Conservation (phyloP, 2,888 invertebrate genomes). For the Hydropsyche betteni region DNA sequence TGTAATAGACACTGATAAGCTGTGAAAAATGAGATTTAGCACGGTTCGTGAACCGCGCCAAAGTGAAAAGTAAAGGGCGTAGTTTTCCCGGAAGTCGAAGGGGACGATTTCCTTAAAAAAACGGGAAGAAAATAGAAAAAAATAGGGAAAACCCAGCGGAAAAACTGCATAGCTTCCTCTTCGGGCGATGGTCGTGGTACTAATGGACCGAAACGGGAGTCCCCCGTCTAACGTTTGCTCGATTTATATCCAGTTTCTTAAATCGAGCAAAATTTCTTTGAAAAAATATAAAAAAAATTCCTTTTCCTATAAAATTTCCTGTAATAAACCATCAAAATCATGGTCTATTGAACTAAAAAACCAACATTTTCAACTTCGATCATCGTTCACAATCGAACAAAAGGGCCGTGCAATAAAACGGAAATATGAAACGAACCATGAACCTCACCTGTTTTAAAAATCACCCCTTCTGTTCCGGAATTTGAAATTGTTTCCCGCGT, state of each 20-base stretch:
- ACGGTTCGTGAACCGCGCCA: conserved; percentile 36
- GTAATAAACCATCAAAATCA: too few relatives aligned
- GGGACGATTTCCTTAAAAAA: conserved; percentile 1
- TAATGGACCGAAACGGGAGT: conserved; percentile 48
- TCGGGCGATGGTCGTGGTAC: conserved; percentile 8
- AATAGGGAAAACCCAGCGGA: neutral
- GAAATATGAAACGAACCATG: too few relatives aligned
- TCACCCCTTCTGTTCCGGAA: too few relatives aligned
- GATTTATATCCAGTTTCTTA: conserved; percentile 27
- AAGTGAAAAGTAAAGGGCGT: neutral
- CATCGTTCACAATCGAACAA: too few relatives aligned
- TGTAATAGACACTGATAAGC: conserved; percentile 50
- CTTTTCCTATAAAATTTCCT: too few relatives aligned
- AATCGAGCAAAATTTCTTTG: conserved; percentile 23
- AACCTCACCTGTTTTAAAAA: too few relatives aligned
- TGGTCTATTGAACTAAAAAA: too few relatives aligned
- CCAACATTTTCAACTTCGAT: too few relatives aligned
- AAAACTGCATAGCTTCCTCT: conserved; percentile 49
- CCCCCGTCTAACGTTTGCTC: conserved; percentile 20
- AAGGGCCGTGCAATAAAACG: too few relatives aligned
- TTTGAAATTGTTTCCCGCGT: too few relatives aligned
- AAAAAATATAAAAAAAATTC: neutral
- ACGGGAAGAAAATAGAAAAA: conserved; percentile 33
- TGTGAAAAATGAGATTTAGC: conserved; percentile 47
- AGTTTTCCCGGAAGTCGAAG: conserved; percentile 7